These are phyloP conservation scores for Aphelenchoides bicaudatus DNA, from an alignment of 2,888 invertebrate genomes.

Conservation along the genomic window DNA sequence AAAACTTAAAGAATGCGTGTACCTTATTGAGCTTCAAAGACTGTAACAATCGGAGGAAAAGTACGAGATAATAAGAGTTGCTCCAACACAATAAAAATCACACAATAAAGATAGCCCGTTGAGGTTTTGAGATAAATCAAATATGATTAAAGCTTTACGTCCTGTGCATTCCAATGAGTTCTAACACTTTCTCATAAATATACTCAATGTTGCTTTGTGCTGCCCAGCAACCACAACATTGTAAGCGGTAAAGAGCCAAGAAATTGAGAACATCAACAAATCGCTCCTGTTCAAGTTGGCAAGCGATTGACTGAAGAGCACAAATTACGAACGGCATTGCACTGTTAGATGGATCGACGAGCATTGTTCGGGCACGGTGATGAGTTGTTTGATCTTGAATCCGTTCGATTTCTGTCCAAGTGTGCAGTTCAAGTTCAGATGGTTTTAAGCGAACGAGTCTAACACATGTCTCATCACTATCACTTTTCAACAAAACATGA, in stretches of 20 bases:
- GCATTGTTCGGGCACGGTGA: conserved; percentile 31
- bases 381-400: conserved; percentile 42
- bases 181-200: conserved; percentile 88
- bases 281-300: conserved; percentile 52
- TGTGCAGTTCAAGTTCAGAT: conserved; percentile 41
- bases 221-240: conserved; percentile 39
- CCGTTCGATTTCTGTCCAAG: conserved; percentile 56
- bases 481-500: conserved; percentile 38
- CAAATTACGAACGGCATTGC: conserved; percentile 50
- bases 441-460: conserved; percentile 41
- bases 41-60: conserved; percentile 2
- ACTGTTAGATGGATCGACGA: conserved; percentile 34
- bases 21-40: too few relatives aligned
- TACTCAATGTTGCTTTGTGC: conserved; percentile 75
- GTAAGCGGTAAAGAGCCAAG: conserved; percentile 33
- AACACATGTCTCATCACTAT: conserved; percentile 42
- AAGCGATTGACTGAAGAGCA: conserved; percentile 56
- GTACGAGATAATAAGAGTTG: background rate
- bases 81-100: too few relatives aligned
- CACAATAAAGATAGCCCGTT: too few relatives aligned
- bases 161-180: conserved; percentile 68
- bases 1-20: too few relatives aligned
- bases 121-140: too few relatives aligned
- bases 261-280: conserved; percentile 34
- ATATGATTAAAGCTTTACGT: too few relatives aligned